Base-by-base conservation (phyloP, 2,797 vertebrate species). In the Sardinella longiceps region DNA sequence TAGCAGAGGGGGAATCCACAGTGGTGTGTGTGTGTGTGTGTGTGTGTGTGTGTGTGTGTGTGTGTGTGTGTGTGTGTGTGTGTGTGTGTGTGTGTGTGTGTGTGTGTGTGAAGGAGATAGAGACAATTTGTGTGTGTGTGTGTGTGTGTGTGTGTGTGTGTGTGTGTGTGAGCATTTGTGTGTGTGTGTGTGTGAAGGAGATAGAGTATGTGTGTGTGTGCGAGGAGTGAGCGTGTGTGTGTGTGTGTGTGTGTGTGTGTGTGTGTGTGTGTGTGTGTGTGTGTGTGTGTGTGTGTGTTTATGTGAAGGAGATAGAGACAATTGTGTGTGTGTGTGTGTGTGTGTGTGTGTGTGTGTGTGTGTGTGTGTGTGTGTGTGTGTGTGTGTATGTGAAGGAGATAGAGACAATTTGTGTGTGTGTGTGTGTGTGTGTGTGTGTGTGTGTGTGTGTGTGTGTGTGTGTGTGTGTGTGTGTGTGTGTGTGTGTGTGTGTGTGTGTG, bases 351-450 rank as follows among this genome's bases (percentile, higher is more conserved):
- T 63, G 58, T 74, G 82, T 74, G 60, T 74, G 82, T 70, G 20
- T 48, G 56, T 39, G 70, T 39, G 33, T 80, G n/a, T 11, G 28
- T 82, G 50, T 77, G 77, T 70, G 45, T 81, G 37, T 81, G 14
- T 37, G 20, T 70, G 5, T 33, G n/a, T n/a, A n/a, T n/a, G n/a
- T n/a, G n/a, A n/a, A n/a, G n/a, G n/a, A n/a, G n/a, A n/a, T n/a
- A n/a, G n/a, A n/a, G n/a, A n/a, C n/a, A n/a, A n/a, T n/a, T 18
- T 45, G 46, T 80, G 37, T 85, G n/a, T 66, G 37, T 82, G 45
- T 81, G 46, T 63, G 80, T 23, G 18, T 51, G 20, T 87, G 84
- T 84, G 46, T 80, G 85, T 83, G 74, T 87, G 83, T 87, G 90
- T 87, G 3, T 58, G 60, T 80, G 18, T 33, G 84, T 70, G 58